These are phyloP conservation scores for Vulpes ferrilata DNA, from an alignment of 2,113 vertebrate species.

Conservation along the genomic window DNA sequence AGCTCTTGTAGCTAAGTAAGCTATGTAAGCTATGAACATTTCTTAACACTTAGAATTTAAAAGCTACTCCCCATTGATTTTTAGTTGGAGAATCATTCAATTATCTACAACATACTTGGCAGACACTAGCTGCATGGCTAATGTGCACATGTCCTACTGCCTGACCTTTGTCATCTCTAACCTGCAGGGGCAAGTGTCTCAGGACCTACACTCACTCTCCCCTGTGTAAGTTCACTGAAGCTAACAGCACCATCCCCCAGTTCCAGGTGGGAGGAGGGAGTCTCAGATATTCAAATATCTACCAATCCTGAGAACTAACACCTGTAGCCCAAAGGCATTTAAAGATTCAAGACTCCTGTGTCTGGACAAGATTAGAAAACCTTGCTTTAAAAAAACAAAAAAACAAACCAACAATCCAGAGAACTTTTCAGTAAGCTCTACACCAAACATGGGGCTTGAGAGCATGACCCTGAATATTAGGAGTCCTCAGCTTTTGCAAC, in stretches of 20 bases:
- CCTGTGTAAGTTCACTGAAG: fast-evolving
- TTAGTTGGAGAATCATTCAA: not conserved
- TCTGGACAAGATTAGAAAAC: not conserved
- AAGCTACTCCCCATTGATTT: not conserved
- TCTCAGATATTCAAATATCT: not conserved
- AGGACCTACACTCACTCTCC: not conserved
- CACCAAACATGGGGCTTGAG: not conserved
- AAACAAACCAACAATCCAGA: not conserved
- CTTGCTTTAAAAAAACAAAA: not conserved
- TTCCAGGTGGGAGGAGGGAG: too few species aligned
- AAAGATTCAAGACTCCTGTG: not conserved
- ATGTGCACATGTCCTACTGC: fast-evolving
- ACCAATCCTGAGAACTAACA: not conserved
- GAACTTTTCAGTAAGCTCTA: not conserved
- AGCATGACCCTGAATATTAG: not conserved
- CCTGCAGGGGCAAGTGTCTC: not conserved
- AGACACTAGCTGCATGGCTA: not conserved
- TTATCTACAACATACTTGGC: not conserved
- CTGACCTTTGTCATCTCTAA: not conserved
- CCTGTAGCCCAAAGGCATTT: not conserved
- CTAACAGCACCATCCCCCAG: not conserved
- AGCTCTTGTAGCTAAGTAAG: too few species aligned
- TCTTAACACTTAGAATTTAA: too few species aligned
- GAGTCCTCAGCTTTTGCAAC: not conserved
- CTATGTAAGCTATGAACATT: not conserved